These are phyloP conservation scores for Accipiter virgatus DNA, from an alignment of 2,113 vertebrate species.

Conservation along the genomic window DNA sequence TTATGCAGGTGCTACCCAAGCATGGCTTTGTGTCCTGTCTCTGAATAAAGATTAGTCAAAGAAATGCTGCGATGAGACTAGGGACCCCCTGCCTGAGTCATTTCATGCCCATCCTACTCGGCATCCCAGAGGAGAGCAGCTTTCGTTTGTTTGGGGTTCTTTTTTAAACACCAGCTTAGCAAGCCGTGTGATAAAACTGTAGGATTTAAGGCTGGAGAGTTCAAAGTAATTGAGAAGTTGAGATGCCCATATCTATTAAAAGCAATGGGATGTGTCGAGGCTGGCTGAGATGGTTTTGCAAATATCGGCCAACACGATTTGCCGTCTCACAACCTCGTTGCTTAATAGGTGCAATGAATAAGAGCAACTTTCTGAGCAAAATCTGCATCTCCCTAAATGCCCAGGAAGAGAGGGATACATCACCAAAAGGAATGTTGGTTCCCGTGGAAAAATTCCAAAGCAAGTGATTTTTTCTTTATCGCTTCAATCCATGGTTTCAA, in stretches of 20 bases:
- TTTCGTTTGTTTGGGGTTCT: neutral
- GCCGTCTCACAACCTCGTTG: neutral
- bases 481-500: neutral
- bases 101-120: neutral
- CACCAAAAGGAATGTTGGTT: neutral
- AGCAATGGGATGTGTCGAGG: neutral
- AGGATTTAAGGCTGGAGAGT: neutral
- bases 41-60: neutral
- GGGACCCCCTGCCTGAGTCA: neutral
- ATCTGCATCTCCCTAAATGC: neutral
- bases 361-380: neutral
- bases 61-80: neutral
- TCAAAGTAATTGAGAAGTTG: neutral
- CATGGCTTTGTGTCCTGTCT: neutral
- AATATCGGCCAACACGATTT: neutral
- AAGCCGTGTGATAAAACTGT: neutral
- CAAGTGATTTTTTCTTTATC: neutral
- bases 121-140: neutral
- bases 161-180: neutral
- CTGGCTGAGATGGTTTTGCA: neutral
- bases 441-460: neutral
- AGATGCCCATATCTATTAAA: neutral
- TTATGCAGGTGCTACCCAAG: neutral
- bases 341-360: neutral
- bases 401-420: neutral